Base-by-base conservation (phyloP, 2,113 vertebrate genomes). In the Pungitius pungitius region DNA sequence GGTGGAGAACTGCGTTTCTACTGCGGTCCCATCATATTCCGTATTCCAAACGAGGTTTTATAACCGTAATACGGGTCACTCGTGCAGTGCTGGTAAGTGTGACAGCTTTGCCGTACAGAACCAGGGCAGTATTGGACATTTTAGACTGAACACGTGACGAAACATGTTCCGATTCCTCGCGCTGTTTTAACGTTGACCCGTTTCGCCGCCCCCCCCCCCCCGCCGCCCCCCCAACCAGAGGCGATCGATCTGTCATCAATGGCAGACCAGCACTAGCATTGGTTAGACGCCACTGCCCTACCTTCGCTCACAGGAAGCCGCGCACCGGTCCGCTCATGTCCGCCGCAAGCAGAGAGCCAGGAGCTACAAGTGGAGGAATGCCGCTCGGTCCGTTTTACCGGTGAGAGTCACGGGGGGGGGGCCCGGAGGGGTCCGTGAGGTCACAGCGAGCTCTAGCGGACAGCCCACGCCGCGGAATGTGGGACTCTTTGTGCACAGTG, bases 381-480 rank as follows among this genome's bases (percentile, higher is more conserved):
- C 26, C 63, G 56, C 10, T 40, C 3, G 58, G 26, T 42, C 37
- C 2, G 14, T 14, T 45, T 22, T 70, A 51, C 51, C 51, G 10
- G 30, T 35, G 33, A 35, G 33, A 35, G 33, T 6, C 5, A 35
- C 33, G 30, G 30, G 5, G 30, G 5, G 30, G 5, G 30, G 5
- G 6, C 33, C 1, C 33, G 33, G 33, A 35, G 33, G 33, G 33
- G 33, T 6, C 8, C 0, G 27, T 54, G 67, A 26, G 55, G 27
- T 49, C 65, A 33, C 74, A 85, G 86, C 78, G 91, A 58, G 85
- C 78, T 39, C 88, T 37, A n/a, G 4, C 24, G 91, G 17, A 49
- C 1, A 8, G 2, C 1, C 17, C 4, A 4, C 47, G 33, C 33
- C 33, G 33, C 33, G 30, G 30, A 30, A 13, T 35, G 33, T n/a